Percentiles rank a stretch among this genome's conserved stretches.
Evolutionary conservation across 2,113 vertebrate species (phyloP).

Genomic region (Connochaetes taurinus): DNA sequence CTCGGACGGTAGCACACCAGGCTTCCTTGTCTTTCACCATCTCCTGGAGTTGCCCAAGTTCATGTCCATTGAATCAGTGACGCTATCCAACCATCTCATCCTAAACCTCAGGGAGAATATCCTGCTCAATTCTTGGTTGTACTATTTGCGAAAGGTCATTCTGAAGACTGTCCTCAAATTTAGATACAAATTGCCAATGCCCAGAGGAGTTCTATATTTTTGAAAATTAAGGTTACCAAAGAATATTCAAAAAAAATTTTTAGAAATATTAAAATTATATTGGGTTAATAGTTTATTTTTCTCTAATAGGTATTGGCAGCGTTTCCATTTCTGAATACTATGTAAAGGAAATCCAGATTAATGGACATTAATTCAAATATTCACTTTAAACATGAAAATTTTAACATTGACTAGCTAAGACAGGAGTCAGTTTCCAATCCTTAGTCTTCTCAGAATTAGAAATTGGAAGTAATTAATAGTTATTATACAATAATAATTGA

Average conservation of each 20-base stretch:
- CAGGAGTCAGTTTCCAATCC: not conserved
- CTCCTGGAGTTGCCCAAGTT: not conserved
- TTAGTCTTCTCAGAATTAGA: not conserved
- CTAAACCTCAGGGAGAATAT: not conserved
- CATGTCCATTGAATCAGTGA: not conserved
- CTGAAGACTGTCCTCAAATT: not conserved
- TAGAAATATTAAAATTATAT: not conserved
- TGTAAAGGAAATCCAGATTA: not conserved
- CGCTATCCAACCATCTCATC: not conserved
- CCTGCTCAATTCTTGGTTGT: not conserved
- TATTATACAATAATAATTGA: not conserved
- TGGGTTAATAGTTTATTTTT: not conserved
- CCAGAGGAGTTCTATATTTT: not conserved
- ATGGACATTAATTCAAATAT: not conserved
- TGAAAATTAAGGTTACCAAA: not conserved
- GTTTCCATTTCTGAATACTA: not conserved
- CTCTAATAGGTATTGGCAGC: not conserved
- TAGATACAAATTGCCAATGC: not conserved
- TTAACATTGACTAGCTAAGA: not conserved
- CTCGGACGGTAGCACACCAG: fast-evolving
- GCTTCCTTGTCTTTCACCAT: not conserved
- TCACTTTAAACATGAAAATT: not conserved
- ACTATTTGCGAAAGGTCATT: not conserved
- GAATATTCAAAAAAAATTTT: not conserved
- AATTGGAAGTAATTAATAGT: not conserved